Evolutionary conservation across 2,888 invertebrate genomes (phyloP), one percentile per base, ranked within the genome.

Genomic region (Drosophila diplacantha): DNA sequence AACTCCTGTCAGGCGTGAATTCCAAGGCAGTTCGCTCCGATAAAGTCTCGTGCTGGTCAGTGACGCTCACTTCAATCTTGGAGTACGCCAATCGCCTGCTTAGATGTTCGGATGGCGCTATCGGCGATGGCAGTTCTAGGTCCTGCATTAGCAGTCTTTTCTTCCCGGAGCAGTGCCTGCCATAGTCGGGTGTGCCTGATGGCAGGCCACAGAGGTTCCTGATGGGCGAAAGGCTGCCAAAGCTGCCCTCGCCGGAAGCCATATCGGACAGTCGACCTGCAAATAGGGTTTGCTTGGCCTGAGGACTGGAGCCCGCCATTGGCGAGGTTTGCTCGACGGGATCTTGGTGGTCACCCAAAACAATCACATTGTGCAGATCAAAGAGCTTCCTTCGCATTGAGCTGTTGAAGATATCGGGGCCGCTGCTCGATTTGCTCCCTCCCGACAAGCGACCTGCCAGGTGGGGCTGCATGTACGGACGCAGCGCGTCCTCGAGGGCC

Each of bases 401-500:
- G 14, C 81, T 85, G 61, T 88, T 88, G 5, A 87, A 85, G 0
- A 74, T 58, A 32, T 87, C 87, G 4, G 18, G 14, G 3, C 16
- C 39, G 3, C 72, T 39, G 14, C 32, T 43, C 6, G 35, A 58
- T 6, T 70, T 69, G 0, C n/a, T 35, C 1, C 55, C 22, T 6
- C 60, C 64, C 0, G 51, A 38, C 8, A 41, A 8, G 22, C 69
- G 18, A 5, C 54, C 83, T 14, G 85, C 78, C 22, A 85, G 87
- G 31, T 87, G 89, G 32, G 90, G 91, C 14, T 89, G 90, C 46
- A 91, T 90, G 81, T 90, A 92, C 1, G 91, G 91, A 72, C 89
- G 90, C n/a, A 93, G 81, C 5, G 89, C 88, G 49, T 90, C 90
- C 83, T 92, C 92, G 5, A 93, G 72, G 24, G 90, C 88, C 35